Evolutionary conservation across 2,113 vertebrate species (phyloP).

Genomic region (Melanostigma gelatinosum): DNA sequence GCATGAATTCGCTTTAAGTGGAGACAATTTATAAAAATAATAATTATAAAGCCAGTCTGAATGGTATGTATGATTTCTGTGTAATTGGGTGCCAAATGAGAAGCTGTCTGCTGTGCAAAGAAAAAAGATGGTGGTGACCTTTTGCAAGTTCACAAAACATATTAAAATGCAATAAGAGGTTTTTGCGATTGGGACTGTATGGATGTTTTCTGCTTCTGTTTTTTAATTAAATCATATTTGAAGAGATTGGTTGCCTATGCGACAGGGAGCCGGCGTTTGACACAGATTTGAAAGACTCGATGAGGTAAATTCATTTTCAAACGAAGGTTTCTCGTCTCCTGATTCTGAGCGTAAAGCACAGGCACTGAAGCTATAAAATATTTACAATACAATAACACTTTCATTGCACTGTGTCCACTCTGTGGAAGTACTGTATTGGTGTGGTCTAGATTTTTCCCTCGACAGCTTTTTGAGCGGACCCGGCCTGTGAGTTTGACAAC

Average conservation of each 20-base stretch:
- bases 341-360: constrained; percentile 17
- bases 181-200: constrained; percentile 1
- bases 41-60: not conserved
- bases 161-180: constrained; percentile 18
- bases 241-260: not conserved
- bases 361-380: constrained; percentile 60
- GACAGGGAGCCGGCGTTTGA: constrained; percentile 24
- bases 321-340: constrained; percentile 6
- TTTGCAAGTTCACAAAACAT: constrained; percentile 22
- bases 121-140: not conserved
- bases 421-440: constrained; percentile 16
- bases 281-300: constrained; percentile 12
- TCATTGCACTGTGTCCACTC: constrained; percentile 48
- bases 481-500: constrained; percentile 26
- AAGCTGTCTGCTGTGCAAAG: constrained; percentile 16
- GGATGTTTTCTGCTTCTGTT: constrained; percentile 5
- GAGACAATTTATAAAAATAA: constrained; percentile 10
- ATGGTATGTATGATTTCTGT: not conserved
- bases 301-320: constrained; percentile 3
- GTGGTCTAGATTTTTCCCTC: constrained; percentile 29
- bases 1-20: not conserved
- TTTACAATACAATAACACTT: constrained; percentile 61
- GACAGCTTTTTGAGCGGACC: not conserved
- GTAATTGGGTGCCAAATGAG: constrained; percentile 22
- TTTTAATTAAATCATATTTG: not conserved